These are phyloP conservation scores for Ploceus nigricollis DNA, from an alignment of 2,113 vertebrate genomes.

Conservation along the genomic window DNA sequence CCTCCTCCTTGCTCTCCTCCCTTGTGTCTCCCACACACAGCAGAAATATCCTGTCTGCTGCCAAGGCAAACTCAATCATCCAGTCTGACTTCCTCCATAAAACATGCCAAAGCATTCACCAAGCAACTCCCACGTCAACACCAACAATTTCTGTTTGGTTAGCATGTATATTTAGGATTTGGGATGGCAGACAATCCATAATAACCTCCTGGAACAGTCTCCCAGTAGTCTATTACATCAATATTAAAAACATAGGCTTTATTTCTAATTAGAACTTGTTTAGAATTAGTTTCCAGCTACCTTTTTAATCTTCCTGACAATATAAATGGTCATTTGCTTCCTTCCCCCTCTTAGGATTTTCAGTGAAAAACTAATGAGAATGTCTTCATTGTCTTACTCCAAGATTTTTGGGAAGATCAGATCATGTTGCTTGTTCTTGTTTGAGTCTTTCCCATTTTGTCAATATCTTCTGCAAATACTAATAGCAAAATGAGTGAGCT, in stretches of 20 bases:
- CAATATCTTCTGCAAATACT: background rate
- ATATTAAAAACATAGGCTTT: background rate
- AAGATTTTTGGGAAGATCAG: background rate
- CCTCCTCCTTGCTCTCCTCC: background rate
- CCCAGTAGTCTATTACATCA: background rate
- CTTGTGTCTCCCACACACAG: background rate
- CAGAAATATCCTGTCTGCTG: background rate
- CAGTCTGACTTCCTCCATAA: constrained; percentile 39
- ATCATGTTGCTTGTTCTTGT: background rate
- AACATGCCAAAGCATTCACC: constrained; percentile 26
- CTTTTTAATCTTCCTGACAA: background rate
- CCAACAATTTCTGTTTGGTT: constrained; percentile 29
- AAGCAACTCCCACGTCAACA: constrained; percentile 11
- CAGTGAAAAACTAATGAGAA: background rate
- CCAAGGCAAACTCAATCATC: constrained; percentile 41
- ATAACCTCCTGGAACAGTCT: background rate
- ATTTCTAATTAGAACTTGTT: background rate
- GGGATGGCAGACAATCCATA: background rate
- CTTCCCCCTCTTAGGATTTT: background rate
- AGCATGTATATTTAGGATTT: background rate
- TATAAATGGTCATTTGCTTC: background rate
- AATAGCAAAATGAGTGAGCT: fast-evolving
- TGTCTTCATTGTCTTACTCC: background rate
- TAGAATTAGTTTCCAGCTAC: background rate
- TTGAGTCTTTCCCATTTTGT: background rate